A percentile compares a stretch with the other conserved stretches of the same genome.
Conservation (phyloP, 2,113 vertebrate genomes). For the Jacana jacana region DNA sequence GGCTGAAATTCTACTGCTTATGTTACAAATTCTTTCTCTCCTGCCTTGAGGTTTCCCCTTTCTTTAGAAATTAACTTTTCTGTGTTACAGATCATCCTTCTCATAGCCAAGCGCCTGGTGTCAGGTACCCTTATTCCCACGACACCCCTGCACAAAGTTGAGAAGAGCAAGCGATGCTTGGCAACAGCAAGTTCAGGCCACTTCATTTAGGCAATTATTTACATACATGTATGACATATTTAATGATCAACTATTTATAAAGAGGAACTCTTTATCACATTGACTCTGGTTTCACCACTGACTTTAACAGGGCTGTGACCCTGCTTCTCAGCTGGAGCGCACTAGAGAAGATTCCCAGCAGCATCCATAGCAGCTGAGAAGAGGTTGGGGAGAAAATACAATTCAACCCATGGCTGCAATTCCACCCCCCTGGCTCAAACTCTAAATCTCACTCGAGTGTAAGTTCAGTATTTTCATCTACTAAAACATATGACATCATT, state of each 20-base stretch:
- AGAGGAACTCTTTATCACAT: not conserved
- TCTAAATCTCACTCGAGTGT: not conserved
- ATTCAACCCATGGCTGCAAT: not conserved
- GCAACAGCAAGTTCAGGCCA: not conserved
- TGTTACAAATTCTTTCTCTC: not conserved
- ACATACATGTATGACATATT: fast-evolving
- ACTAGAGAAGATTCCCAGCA: not conserved
- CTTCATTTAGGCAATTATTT: not conserved
- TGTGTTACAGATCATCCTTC: not conserved
- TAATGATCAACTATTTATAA: not conserved
- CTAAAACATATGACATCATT: not conserved
- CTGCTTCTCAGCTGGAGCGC: not conserved
- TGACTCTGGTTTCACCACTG: not conserved
- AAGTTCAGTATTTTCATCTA: not conserved
- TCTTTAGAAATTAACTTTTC: not conserved
- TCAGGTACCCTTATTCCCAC: not conserved
- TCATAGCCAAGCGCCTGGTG: not conserved
- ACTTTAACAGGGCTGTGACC: not conserved
- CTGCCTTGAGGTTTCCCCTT: not conserved
- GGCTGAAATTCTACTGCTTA: not conserved
- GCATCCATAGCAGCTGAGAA: not conserved
- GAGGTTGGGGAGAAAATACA: not conserved
- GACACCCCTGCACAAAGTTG: not conserved
- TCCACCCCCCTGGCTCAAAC: not conserved
- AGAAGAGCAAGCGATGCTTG: not conserved